phyloP scores from a whole-genome alignment of 2,113 vertebrate genomes.

The Chelonoidis abingdonii region DNA sequence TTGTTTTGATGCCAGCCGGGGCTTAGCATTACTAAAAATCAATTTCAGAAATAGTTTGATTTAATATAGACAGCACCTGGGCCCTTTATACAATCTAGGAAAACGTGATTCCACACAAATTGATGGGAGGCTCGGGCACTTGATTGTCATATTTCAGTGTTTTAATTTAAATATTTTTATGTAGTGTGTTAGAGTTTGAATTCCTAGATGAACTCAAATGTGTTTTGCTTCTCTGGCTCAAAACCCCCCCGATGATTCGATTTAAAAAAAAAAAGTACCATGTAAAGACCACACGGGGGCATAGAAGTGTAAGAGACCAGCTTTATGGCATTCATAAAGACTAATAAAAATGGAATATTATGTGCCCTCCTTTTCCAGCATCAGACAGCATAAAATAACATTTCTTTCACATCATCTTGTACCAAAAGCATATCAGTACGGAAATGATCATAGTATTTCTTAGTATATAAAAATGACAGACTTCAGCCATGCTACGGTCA shows the following conservation, averaged over 20 bases:
- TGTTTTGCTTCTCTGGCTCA: not conserved
- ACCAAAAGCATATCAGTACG: not conserved
- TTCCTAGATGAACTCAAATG: not conserved
- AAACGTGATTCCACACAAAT: not conserved
- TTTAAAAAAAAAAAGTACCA: not conserved
- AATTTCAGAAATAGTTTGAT: not conserved
- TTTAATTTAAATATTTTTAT: not conserved
- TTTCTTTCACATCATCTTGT: not conserved
- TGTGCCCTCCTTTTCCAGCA: not conserved
- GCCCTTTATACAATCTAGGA: not conserved
- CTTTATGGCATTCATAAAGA: not conserved
- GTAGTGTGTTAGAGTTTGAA: not conserved
- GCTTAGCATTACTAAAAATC: not conserved
- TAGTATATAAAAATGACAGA: not conserved
- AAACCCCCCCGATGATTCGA: not conserved
- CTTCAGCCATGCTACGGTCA: not conserved
- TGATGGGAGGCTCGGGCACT: not conserved
- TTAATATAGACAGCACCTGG: not conserved
- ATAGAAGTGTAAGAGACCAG: constrained; percentile 68
- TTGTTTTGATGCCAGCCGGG: not conserved
- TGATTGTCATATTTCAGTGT: not conserved
- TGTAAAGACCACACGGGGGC: constrained; percentile 76
- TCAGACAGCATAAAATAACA: fast-evolving
- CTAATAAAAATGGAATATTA: fast-evolving
- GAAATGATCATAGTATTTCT: not conserved